phyloP scores from a whole-genome alignment of 2,797 vertebrate genomes.

The Phoeniculus purpureus region DNA sequence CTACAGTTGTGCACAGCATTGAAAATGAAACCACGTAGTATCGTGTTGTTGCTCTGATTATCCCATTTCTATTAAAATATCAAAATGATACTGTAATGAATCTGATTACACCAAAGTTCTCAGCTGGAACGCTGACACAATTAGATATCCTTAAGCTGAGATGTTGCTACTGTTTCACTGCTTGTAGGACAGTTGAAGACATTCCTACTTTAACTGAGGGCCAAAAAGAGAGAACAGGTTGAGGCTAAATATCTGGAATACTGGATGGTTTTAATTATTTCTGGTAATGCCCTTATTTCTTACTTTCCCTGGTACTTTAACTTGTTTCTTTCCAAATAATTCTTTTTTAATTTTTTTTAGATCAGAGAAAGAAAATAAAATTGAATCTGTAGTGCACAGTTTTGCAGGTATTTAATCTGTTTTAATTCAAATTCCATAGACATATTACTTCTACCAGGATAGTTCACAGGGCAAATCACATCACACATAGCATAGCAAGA shows the following conservation, averaged over 20 bases:
- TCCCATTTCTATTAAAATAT: background rate
- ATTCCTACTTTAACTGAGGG: background rate
- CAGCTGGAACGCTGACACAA: background rate
- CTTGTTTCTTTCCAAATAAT: conserved; percentile 6
- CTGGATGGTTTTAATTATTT: background rate
- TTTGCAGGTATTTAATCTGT: conserved; percentile 56
- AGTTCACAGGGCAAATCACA: conserved; percentile 62
- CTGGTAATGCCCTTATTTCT: conserved; percentile 2
- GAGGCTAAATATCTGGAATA: background rate
- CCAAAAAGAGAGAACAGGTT: background rate
- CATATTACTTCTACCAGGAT: conserved; percentile 50
- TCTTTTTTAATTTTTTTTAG: conserved; percentile 8
- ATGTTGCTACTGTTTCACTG: background rate
- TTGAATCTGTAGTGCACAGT: conserved; percentile 18
- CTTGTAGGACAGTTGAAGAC: background rate
- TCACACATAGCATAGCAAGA: conserved; percentile 45
- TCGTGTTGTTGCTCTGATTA: background rate
- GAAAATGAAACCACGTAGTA: conserved; percentile 13
- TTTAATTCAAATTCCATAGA: conserved; percentile 69
- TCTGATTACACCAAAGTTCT: background rate
- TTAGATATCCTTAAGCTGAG: background rate
- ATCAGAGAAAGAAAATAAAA: background rate
- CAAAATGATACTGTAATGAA: background rate
- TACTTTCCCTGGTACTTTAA: background rate
- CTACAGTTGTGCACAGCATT: conserved; percentile 27